Evolutionary conservation across 2,113 vertebrate species (phyloP), one percentile per base, ranked within the genome.

Genomic region (Psephotus haematonotus): DNA sequence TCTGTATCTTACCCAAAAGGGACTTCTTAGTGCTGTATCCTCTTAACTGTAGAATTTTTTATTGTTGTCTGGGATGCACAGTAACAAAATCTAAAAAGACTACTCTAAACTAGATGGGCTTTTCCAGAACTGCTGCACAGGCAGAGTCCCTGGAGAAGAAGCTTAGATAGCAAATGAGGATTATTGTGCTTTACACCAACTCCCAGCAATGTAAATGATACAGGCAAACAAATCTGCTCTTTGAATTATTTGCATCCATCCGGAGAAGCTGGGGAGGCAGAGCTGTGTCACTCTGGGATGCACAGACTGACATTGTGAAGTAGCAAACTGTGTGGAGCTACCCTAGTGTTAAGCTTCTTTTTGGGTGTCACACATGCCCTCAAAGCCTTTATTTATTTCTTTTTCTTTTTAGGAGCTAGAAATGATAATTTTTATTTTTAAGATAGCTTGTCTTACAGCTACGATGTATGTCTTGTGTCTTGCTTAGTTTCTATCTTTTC

Each of bases 121-220:
- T 69, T 91, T 78, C 94, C 91, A 90, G 93, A 79, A 28, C 52
- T 86, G 60, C 91, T 89, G 81, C 83, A 37, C 14, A 69, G 69
- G 52, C 80, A 50, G 44, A 75, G 65, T 60, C 91, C 81, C 84
- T 39, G 70, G 81, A 90, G 87, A 91, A 87, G 70, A 25, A 74
- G 59, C 49, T 82, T 93, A 44, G 3, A 49, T 95, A 82, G 91
- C 52, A 93, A 95, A 87, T 57, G 62, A 95, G 77, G 77, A 89
- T 94, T 87, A 90, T 71, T 94, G 84, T 80, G 63, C 94, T 95
- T 93, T 95, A 70, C 92, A 91, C 67, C 82, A 94, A 41, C 84
- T 95, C 92, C 53, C 87, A 86, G 82, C 52, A 74, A 79, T 2
- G 3, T 82, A 72, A 95, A 95, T 50, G 93, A 91, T 88, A 65